Conservation (phyloP, 2,113 vertebrate genomes). For the Apus apus region DNA sequence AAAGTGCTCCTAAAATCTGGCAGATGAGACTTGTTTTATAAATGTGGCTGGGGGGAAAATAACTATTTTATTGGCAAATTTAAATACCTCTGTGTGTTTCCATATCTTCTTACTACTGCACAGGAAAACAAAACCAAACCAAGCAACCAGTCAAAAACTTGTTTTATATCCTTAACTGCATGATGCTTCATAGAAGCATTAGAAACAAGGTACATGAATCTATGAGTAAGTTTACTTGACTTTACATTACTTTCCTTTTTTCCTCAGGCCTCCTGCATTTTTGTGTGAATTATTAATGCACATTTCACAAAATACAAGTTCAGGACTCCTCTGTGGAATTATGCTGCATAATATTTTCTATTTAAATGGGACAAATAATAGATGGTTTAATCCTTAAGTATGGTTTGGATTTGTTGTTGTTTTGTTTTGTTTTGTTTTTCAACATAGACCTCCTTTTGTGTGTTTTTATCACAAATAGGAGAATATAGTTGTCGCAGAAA, state of each 20-base stretch:
- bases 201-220: background rate
- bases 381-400: background rate
- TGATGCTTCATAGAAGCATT: background rate
- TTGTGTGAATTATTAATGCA: background rate
- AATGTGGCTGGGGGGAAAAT: no score
- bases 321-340: background rate
- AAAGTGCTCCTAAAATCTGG: no score
- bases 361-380: background rate
- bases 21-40: no score
- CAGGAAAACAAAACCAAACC: background rate
- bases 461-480: background rate
- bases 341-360: background rate
- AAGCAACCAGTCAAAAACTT: background rate
- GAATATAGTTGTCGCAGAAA: background rate
- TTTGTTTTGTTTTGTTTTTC: background rate
- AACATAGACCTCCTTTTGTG: background rate
- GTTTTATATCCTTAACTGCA: background rate
- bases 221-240: background rate
- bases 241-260: background rate
- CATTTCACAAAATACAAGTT: background rate
- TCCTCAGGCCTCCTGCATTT: no score
- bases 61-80: no score
- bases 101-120: no score
- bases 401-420: background rate
- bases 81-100: no score